These are phyloP conservation scores for Chaenogobius annularis DNA, from an alignment of 2,113 vertebrate species.

Conservation along the genomic window DNA sequence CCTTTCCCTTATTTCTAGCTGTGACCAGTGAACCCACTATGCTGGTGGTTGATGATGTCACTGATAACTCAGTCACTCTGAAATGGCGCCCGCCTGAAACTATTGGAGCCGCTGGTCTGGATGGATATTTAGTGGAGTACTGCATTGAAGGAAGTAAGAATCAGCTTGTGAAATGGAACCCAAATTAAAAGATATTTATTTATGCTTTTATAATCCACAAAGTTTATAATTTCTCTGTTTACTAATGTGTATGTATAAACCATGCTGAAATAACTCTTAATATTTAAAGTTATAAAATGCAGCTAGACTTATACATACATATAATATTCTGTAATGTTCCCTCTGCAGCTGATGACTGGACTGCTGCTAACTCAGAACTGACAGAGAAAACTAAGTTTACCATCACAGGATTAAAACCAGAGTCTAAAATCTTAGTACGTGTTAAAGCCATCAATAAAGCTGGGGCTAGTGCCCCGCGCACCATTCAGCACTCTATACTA, in stretches of 20 bases:
- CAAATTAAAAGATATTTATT: neutral
- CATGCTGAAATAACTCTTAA: neutral
- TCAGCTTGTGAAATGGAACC: neutral
- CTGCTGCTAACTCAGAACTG: slow-evolving; percentile 83
- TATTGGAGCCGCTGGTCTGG: slow-evolving; percentile 93
- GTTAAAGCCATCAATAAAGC: slow-evolving; percentile 93
- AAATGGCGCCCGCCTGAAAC: slow-evolving; percentile 97
- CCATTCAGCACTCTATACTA: slow-evolving; percentile 87
- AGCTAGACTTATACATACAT: neutral
- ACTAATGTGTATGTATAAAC: neutral
- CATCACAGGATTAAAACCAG: slow-evolving; percentile 84
- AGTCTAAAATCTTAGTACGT: slow-evolving; percentile 86
- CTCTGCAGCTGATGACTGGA: slow-evolving; percentile 85
- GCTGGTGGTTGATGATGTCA: slow-evolving; percentile 89
- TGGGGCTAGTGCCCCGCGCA: slow-evolving; percentile 84
- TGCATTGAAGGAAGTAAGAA: slow-evolving; percentile 96
- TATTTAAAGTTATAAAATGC: neutral
- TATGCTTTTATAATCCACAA: too few relatives aligned
- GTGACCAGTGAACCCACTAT: slow-evolving; percentile 96
- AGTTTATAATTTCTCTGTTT: neutral
- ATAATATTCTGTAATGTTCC: slow-evolving; percentile 1
- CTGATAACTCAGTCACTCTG: slow-evolving; percentile 88
- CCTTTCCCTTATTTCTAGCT: slow-evolving; percentile 71
- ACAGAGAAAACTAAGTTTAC: slow-evolving; percentile 93
- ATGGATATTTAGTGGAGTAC: slow-evolving; percentile 94